Conservation (phyloP, 2,113 vertebrate species). For the Corythornis madagascariensis region DNA sequence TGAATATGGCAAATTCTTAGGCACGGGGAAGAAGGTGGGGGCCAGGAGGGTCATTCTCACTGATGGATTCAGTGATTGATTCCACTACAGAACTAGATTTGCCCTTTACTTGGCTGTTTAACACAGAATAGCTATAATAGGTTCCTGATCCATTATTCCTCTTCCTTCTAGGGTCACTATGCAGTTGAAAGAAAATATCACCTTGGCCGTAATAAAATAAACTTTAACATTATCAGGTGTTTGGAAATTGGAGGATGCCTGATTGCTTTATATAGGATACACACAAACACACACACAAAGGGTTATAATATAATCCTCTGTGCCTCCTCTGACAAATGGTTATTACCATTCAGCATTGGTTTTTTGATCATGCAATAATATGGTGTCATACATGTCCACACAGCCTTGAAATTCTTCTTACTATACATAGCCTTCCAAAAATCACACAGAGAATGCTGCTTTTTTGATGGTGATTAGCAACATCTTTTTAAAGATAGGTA, state of each 20-base stretch:
- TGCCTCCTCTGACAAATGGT: conserved; percentile 35
- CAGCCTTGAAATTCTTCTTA: conserved; percentile 49
- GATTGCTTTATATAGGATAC: conserved; percentile 45
- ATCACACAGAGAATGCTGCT: neutral
- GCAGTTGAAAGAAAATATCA: conserved; percentile 57
- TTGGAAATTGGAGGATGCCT: conserved; percentile 59
- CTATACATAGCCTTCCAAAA: neutral
- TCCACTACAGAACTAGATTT: conserved; percentile 60
- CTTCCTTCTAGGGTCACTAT: conserved; percentile 63
- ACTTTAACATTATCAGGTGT: conserved; percentile 55
- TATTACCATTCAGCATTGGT: conserved; percentile 19
- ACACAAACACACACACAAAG: conserved; percentile 7
- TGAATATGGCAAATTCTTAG: conserved; percentile 62
- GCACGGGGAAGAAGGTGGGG: conserved; percentile 56
- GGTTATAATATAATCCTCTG: neutral
- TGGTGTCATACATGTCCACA: conserved; percentile 34
- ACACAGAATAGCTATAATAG: conserved; percentile 66
- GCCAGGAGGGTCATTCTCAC: conserved; percentile 52
- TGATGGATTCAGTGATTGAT: conserved; percentile 72
- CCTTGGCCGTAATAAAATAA: conserved; percentile 66
- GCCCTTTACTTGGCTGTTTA: conserved; percentile 66
- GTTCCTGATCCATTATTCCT: conserved; percentile 48
- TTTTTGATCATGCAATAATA: conserved; percentile 58
- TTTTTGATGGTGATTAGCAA: neutral
- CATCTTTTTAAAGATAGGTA: conserved; percentile 23